Conservation (phyloP, 2,888 invertebrate genomes). For the Dryadula phaetusa region DNA sequence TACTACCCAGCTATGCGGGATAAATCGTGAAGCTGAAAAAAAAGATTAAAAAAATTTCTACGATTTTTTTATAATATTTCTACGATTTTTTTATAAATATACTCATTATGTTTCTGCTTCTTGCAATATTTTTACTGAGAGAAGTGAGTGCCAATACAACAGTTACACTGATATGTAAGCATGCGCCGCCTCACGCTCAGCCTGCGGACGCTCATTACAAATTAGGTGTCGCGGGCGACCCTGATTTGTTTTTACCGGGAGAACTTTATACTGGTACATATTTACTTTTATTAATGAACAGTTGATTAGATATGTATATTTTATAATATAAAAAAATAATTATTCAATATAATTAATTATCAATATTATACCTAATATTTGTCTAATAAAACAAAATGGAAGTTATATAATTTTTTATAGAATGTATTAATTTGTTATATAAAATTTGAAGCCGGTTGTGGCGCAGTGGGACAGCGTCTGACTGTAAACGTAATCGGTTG, state of each 20-base stretch:
- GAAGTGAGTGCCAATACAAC: slow-evolving; percentile 33
- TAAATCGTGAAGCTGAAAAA: no score
- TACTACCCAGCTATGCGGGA: no score
- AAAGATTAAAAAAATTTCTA: not conserved
- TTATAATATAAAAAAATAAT: no score
- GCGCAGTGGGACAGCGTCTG: no score
- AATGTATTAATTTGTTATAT: no score
- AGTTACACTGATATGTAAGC: slow-evolving; percentile 55
- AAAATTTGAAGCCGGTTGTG: no score
- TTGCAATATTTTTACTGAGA: slow-evolving; percentile 28
- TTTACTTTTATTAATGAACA: not conserved
- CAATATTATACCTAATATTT: no score
- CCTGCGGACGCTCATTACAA: slow-evolving; percentile 88
- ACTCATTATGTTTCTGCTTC: slow-evolving; percentile 33
- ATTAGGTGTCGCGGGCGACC: slow-evolving; percentile 89
- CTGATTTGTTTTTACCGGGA: slow-evolving; percentile 90
- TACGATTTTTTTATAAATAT: not conserved
- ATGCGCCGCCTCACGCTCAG: slow-evolving; percentile 69
- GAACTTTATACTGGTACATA: slow-evolving; percentile 90
- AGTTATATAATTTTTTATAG: no score
- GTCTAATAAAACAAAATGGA: no score
- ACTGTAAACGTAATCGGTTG: no score
- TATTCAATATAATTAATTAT: no score
- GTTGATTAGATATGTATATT: no score
- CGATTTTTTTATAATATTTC: not conserved